Evolutionary conservation across 2,888 invertebrate species (phyloP).

Genomic region (Eupithecia insigniata): DNA sequence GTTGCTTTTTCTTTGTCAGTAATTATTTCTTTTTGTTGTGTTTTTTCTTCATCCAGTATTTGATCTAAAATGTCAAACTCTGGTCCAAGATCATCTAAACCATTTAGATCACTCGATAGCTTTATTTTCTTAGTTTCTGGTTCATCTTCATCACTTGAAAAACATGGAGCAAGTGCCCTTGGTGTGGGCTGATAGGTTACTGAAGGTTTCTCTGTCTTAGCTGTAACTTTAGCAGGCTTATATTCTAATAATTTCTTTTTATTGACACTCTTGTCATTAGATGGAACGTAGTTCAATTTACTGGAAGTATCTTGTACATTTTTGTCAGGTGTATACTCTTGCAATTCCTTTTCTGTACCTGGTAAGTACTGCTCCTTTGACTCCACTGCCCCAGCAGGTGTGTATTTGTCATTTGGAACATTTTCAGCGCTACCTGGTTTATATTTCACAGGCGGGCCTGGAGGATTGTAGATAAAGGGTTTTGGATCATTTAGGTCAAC

Average conservation of each 20-base stretch:
- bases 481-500: slow-evolving; percentile 70
- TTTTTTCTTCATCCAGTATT: slow-evolving; percentile 79
- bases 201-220: slow-evolving; percentile 58
- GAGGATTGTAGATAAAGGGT: slow-evolving; percentile 75
- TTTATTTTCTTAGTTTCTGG: slow-evolving; percentile 71
- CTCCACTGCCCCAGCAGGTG: slow-evolving; percentile 69
- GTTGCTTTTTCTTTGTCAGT: slow-evolving; percentile 27
- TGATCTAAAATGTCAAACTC: slow-evolving; percentile 82
- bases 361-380: slow-evolving; percentile 74
- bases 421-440: slow-evolving; percentile 71
- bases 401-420: slow-evolving; percentile 69
- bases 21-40: slow-evolving; percentile 38
- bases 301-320: slow-evolving; percentile 52
- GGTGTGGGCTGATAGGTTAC: slow-evolving; percentile 80
- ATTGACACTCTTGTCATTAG: slow-evolving; percentile 68
- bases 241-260: slow-evolving; percentile 78
- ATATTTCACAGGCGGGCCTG: slow-evolving; percentile 61
- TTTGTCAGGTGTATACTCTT: slow-evolving; percentile 70
- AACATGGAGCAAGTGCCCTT: slow-evolving; percentile 73
- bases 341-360: slow-evolving; percentile 68
- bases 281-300: slow-evolving; percentile 75
- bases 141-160: slow-evolving; percentile 82
- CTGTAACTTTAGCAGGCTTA: slow-evolving; percentile 70
- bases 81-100: slow-evolving; percentile 76
- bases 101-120: slow-evolving; percentile 70